A percentile compares a stretch with the other conserved stretches of the same genome.
Evolutionary conservation across 2,113 vertebrate species (phyloP).

Genomic region (Picathartes gymnocephalus): DNA sequence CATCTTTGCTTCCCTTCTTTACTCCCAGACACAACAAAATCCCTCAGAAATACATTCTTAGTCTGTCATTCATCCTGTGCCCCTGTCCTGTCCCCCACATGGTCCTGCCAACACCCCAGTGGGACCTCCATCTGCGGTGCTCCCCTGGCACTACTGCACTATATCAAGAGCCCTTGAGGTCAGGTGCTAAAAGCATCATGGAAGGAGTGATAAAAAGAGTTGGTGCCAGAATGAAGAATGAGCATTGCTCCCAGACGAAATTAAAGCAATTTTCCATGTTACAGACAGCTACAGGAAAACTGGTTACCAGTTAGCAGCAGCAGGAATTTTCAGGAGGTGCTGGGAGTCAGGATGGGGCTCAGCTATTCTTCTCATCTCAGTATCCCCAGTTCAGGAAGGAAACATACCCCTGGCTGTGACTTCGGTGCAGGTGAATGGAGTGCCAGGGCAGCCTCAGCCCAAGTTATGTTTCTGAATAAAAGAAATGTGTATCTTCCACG

Average conservation of each 20-base stretch:
- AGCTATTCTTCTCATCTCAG: background rate
- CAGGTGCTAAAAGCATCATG: background rate
- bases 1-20: background rate
- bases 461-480: slow-evolving; percentile 17
- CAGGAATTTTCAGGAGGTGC: background rate
- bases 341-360: background rate
- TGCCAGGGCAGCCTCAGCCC: background rate
- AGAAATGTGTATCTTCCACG: background rate
- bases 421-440: background rate
- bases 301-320: background rate
- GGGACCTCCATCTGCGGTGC: too few relatives aligned
- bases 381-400: background rate
- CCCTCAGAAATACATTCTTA: background rate
- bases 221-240: background rate
- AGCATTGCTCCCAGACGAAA: background rate
- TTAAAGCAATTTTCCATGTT: background rate
- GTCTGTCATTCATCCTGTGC: background rate
- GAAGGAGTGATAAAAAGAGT: background rate
- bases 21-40: background rate
- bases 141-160: background rate
- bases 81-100: background rate
- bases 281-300: background rate
- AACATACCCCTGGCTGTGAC: background rate
- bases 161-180: background rate
- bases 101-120: background rate